Conservation (phyloP, 2,113 vertebrate genomes). For the Gorilla gorilla region DNA sequence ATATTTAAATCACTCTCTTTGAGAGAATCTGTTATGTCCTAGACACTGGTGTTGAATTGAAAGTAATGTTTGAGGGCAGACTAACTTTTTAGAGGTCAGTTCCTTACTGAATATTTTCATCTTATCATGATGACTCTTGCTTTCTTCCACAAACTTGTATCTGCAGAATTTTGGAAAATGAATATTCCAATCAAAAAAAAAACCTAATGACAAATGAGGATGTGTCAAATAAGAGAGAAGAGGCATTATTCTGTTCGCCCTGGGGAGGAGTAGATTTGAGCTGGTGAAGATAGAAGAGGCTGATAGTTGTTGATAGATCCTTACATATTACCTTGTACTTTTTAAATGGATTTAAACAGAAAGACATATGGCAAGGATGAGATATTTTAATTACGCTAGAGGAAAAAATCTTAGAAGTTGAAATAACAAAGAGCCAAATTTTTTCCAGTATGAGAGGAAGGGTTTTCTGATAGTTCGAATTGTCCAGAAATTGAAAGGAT, state of each 20-base stretch:
- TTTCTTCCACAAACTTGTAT: not conserved
- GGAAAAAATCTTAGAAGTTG: not conserved
- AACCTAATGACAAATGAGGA: not conserved
- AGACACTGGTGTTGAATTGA: not conserved
- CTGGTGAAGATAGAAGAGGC: not conserved
- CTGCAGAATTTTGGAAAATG: not conserved
- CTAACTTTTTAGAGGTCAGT: not conserved
- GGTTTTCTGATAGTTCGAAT: not conserved
- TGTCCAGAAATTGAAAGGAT: not conserved
- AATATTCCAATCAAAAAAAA: not conserved
- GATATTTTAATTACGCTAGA: slow-evolving; percentile 4
- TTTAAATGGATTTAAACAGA: not conserved
- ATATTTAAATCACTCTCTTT: slow-evolving; percentile 27
- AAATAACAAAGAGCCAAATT: not conserved
- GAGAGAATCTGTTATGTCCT: not conserved
- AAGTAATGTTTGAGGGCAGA: not conserved
- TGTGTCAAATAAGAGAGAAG: not conserved
- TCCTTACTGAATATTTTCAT: not conserved
- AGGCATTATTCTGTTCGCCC: not conserved
- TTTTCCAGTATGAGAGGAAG: not conserved
- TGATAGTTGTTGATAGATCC: not conserved
- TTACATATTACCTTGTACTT: not conserved
- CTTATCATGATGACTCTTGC: not conserved
- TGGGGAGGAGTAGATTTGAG: not conserved
- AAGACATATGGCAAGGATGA: not conserved